phyloP scores from a whole-genome alignment of 2,888 invertebrate genomes.

The Rhingia rostrata region DNA sequence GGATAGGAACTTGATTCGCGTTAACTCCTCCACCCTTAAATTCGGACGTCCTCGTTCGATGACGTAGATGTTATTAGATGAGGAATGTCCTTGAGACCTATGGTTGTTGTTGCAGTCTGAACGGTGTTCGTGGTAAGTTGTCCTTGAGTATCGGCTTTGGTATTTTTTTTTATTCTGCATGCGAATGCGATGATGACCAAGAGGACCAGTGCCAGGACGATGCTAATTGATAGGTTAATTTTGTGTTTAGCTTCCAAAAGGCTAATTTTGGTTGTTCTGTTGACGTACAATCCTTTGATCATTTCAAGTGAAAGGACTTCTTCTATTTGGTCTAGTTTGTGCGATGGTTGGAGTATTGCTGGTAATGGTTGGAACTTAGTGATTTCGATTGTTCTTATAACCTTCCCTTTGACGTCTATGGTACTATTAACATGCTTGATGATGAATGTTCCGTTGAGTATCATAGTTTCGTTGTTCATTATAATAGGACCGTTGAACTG shows the following conservation, averaged over 20 bases:
- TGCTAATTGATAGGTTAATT: neutral
- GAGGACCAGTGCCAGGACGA: neutral
- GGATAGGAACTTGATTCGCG: neutral
- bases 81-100: conserved; percentile 14
- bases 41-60: conserved; percentile 17
- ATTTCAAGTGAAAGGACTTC: neutral
- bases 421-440: neutral
- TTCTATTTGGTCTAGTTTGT: no score
- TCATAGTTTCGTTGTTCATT: conserved; percentile 2
- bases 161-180: no score
- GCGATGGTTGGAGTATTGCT: no score
- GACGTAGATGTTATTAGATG: conserved; percentile 9
- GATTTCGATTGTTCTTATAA: neutral
- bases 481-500: conserved; percentile 2
- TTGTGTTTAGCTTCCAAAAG: conserved; percentile 8
- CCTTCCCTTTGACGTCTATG: neutral
- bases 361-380: no score
- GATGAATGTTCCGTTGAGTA: neutral
- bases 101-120: neutral
- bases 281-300: neutral
- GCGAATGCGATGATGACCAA: no score
- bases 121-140: neutral
- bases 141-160: neutral
- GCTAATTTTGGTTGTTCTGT: neutral
- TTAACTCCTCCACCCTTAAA: conserved; percentile 11